Base-by-base conservation (phyloP, 1,140 invertebrate species). In the Brachystomella parvula region DNA sequence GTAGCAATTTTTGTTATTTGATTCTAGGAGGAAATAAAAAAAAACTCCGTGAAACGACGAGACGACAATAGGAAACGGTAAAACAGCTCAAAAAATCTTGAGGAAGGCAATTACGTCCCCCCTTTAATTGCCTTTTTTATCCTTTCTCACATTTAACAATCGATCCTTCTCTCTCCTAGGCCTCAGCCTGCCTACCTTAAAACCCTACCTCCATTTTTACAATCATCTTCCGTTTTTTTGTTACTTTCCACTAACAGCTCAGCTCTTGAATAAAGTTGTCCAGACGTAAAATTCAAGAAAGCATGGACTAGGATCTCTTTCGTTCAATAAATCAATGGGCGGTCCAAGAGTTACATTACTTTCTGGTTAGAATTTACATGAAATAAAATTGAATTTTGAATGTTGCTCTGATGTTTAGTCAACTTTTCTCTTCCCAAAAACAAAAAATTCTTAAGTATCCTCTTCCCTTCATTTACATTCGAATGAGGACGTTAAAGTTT, bases 111-210 rank as follows among this genome's bases (percentile, higher is more conserved):
- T 71, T 71, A 68, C 67, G 63, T 71, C 68, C 57, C 70, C n/a
- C 70, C 70, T 71, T 71, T 71, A 71, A 71, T 71, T 71, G 65
- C 70, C 66, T 67, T 71, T 71, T 71, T 71, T 71, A 71, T 69
- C 70, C 56, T 24, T 31, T 57, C 29, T 64, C 49, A n/a, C 21
- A 39, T 32, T 59, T 17, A 32, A 59, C 15, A 26, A 59, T 59
- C 57, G 26, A 29, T 59, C 57, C 57, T 15, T n/a, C 9, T 44
- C 39, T 9, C 39, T 44, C 39, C 39, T n/a, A 44, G n/a, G n/a
- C n/a, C n/a, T n/a, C n/a, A n/a, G n/a, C n/a, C n/a, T n/a, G n/a
- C n/a, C n/a, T n/a, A n/a, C 24, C 39, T 44, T 12, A 44, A 44
- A 53, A 53, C 24, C 6, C 49, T 53, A 6, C 49, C 39, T n/a